Percentiles rank a stretch among this genome's conserved stretches.
Conservation (phyloP, 2,113 vertebrate species). For the Semnornis frantzii region DNA sequence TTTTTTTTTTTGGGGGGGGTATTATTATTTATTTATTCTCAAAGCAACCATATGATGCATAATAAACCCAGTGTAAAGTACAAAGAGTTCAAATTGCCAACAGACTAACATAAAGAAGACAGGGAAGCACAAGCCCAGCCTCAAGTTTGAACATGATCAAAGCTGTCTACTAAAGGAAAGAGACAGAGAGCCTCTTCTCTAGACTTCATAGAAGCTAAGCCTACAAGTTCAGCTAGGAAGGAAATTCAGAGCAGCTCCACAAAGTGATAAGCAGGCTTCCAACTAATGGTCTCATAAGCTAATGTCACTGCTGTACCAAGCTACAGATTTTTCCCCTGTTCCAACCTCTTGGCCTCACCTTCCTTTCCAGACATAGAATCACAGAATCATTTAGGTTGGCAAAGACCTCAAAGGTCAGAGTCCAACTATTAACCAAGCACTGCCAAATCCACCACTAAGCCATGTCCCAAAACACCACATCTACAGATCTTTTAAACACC, state of each 20-base stretch:
- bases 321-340: not conserved
- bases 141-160: not conserved
- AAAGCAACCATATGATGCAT: not conserved
- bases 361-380: not conserved
- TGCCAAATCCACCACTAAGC: not conserved
- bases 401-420: not conserved
- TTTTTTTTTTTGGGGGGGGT: not conserved
- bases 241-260: not conserved
- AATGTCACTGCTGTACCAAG: not conserved
- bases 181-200: not conserved
- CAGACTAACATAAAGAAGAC: not conserved
- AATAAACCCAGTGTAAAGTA: not conserved
- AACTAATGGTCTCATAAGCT: not conserved
- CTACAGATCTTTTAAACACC: not conserved
- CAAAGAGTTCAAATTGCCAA: not conserved
- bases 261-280: not conserved
- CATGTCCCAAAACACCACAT: not conserved
- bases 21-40: no score
- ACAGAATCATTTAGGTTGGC: not conserved
- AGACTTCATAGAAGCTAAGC: not conserved
- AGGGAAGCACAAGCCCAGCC: not conserved
- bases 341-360: not conserved
- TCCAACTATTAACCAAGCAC: not conserved
- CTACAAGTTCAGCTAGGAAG: not conserved
- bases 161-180: not conserved